A percentile compares a stretch with the other conserved stretches of the same genome.
phyloP scores from a whole-genome alignment of 2,888 invertebrate species.

The Seladonia tumulorum region DNA sequence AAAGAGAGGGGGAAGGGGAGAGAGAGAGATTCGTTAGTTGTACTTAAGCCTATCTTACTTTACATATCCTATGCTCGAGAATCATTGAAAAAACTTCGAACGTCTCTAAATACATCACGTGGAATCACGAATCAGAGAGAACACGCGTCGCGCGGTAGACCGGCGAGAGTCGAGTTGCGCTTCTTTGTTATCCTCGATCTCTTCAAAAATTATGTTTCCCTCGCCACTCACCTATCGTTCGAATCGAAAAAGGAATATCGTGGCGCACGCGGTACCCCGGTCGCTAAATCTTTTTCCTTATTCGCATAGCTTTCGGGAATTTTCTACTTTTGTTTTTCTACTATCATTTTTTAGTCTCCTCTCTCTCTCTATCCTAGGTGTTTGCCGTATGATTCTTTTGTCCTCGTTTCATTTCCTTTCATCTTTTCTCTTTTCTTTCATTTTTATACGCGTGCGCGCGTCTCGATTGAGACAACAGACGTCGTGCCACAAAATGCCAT shows the following conservation, averaged over 20 bases:
- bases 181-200: neutral
- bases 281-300: constrained; percentile 5
- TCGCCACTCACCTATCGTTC: neutral
- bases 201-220: neutral
- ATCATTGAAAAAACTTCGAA: constrained; percentile 51
- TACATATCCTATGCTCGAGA: constrained; percentile 47
- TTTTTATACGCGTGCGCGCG: constrained; percentile 49
- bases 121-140: constrained; percentile 41
- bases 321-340: neutral
- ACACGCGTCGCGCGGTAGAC: constrained; percentile 11
- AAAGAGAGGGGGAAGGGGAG: constrained; percentile 2
- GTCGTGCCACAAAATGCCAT: constrained; percentile 65
- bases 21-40: constrained; percentile 40
- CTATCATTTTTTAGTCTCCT: neutral
- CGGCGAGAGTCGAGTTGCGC: neutral
- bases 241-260: constrained; percentile 41
- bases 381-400: neutral
- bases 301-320: neutral
- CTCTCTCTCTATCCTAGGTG: constrained; percentile 13
- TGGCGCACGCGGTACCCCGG: constrained; percentile 51
- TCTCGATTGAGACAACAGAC: constrained; percentile 64
- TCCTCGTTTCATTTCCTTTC: neutral
- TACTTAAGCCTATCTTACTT: constrained; percentile 48
- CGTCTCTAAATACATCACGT: constrained; percentile 26
- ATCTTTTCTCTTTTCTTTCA: neutral